Percentiles rank a stretch among this genome's conserved stretches.
These are phyloP conservation scores for Pterocles orientalis DNA, from an alignment of 2,113 vertebrate genomes.

Conservation along the genomic window DNA sequence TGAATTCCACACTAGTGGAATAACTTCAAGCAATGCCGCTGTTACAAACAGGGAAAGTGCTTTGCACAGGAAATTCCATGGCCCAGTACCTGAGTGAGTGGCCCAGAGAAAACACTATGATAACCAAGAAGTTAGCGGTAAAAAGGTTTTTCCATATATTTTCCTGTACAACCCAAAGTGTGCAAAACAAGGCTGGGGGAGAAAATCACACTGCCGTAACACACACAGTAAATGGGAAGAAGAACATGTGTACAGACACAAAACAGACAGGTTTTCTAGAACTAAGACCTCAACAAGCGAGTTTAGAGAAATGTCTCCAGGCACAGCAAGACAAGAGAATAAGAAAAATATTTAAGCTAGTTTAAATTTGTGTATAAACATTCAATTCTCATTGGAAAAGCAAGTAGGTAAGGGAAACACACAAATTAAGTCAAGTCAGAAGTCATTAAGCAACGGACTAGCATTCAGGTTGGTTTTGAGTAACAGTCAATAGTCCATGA, in stretches of 20 bases:
- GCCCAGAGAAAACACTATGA: not conserved
- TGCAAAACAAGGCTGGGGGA: accelerated
- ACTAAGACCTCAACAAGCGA: not conserved
- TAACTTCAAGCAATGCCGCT: not conserved
- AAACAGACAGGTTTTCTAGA: not conserved
- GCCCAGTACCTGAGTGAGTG: not conserved
- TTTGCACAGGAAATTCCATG: accelerated
- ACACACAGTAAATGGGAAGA: too few relatives aligned
- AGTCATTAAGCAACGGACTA: not conserved
- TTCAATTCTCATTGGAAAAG: not conserved
- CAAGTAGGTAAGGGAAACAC: not conserved
- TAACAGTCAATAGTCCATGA: not conserved
- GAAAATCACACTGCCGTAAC: not conserved
- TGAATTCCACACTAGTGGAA: not conserved
- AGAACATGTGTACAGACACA: accelerated
- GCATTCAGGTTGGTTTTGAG: not conserved
- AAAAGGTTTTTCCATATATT: not conserved
- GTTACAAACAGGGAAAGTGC: not conserved
- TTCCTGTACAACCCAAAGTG: not conserved
- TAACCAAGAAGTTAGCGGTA: not conserved
- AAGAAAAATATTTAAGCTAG: not conserved
- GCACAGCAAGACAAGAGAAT: not conserved
- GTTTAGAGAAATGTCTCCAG: not conserved
- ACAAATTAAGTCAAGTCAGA: not conserved
- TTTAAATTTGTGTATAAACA: not conserved